phyloP scores from a whole-genome alignment of 2,888 invertebrate genomes.

The Lucinisca nassula region DNA sequence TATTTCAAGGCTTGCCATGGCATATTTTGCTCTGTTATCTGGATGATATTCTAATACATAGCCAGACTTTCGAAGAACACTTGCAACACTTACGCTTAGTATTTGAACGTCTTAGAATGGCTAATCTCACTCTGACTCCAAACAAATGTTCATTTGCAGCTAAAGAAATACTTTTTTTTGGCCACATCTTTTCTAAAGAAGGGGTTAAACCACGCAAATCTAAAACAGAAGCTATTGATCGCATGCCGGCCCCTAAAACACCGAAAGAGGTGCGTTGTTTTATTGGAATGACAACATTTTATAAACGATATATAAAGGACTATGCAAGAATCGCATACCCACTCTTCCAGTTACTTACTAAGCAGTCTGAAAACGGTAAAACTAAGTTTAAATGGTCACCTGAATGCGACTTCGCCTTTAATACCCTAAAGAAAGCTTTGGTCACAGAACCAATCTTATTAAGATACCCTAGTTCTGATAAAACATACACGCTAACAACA shows the following conservation, averaged over 20 bases:
- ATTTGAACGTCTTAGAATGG: conserved; percentile 44
- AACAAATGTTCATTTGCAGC: conserved; percentile 57
- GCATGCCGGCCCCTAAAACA: conserved; percentile 33
- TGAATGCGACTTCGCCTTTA: no score
- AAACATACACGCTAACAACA: no score
- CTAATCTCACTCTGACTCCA: conserved; percentile 54
- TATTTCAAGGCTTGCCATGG: conserved; percentile 54
- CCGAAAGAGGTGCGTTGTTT: conserved; percentile 37
- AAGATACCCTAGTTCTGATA: no score
- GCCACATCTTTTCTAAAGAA: conserved; percentile 51
- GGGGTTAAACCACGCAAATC: conserved; percentile 40
- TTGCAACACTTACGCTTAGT: conserved; percentile 47
- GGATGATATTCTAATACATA: conserved; percentile 66
- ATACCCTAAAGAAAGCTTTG: no score
- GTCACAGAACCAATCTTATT: no score
- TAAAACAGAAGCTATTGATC: conserved; percentile 45
- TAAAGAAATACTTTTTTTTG: conserved; percentile 41
- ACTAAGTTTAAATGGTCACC: no score
- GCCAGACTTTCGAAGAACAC: conserved; percentile 53
- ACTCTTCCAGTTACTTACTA: no score
- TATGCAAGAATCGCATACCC: conserved; percentile 20
- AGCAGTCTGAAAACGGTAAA: no score
- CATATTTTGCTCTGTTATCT: conserved; percentile 66
- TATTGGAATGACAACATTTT: conserved; percentile 56
- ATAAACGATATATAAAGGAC: conserved; percentile 31